These are phyloP conservation scores for Atrina japonica DNA, from an alignment of 2,888 invertebrate genomes.

Conservation along the genomic window DNA sequence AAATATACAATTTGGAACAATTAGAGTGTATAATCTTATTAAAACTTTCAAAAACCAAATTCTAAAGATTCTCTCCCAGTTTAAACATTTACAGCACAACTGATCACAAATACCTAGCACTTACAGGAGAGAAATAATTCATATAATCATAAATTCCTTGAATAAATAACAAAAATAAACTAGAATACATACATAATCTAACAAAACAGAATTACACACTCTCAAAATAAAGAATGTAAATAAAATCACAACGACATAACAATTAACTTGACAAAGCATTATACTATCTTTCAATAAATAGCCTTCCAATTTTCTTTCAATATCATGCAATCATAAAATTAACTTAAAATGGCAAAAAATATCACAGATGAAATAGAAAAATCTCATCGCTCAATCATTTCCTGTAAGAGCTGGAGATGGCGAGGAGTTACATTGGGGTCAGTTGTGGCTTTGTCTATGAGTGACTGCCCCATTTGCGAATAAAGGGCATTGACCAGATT, in stretches of 20 bases:
- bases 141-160: too few species aligned
- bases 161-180: too few species aligned
- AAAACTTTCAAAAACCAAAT: too few species aligned
- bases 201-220: not conserved
- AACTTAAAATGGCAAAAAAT: slow-evolving; percentile 14
- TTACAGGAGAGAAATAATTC: not conserved
- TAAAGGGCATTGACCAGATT: slow-evolving; percentile 66
- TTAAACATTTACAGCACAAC: not conserved
- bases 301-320: not conserved
- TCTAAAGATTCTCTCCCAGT: too few species aligned
- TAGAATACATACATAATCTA: too few species aligned
- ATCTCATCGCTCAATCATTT: slow-evolving; percentile 56
- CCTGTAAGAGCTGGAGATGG: slow-evolving; percentile 69
- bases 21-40: too few species aligned
- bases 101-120: not conserved
- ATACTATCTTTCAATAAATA: not conserved
- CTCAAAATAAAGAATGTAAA: slow-evolving; percentile 5
- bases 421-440: slow-evolving; percentile 67
- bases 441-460: slow-evolving; percentile 70
- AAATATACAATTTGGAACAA: too few species aligned
- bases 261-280: not conserved
- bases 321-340: slow-evolving; percentile 1
- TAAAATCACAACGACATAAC: not conserved
- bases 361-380: not conserved
- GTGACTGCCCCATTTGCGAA: slow-evolving; percentile 68